Base-by-base conservation (phyloP, 2,888 invertebrate genomes). In the Oxytorus armatus region DNA sequence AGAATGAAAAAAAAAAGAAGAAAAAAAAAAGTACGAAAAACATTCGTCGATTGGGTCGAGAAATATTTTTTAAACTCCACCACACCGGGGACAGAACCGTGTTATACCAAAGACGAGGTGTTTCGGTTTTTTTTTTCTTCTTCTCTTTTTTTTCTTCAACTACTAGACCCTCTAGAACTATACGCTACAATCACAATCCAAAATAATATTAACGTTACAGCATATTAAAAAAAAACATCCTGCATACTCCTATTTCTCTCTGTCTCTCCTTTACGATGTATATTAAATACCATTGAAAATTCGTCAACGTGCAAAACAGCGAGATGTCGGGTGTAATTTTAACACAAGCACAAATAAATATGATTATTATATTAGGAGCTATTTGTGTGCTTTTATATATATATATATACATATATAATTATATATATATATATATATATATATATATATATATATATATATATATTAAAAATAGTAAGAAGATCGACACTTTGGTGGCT, bases 401-500 rank as follows among this genome's bases (percentile, higher is more conserved):
- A 53, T 72, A 25, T 61, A n/a, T n/a, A 3, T 29, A 55, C 55
- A 33, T 3, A 36, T 10, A 10, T 55, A n/a, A n/a, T n/a, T n/a
- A 63, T 73, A 72, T 57, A 29, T 42, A 57, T 75, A 42, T 47
- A 59, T 55, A 44, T 44, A 66, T 65, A 82, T 68, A 70, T 77
- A 33, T 69, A 76, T 68, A n/a, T 36, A 55, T 65, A 14, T 16
- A 1, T 44, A 14, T n/a, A 14, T 44, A 3, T 29, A 55, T 69
- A 33, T 3, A 36, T 10, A 10, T 55, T 21, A 65, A 61, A 69
- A 76, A 74, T 77, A 77, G 69, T 61, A 79, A 83, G 70, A 82
- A 74, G 61, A 81, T 83, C 82, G 85, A 87, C 82, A 86, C 87
- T 89, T 88, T 88, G 87, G 88, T 83, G 86, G n/a, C n/a, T n/a